Conservation (phyloP, 2,113 vertebrate species). For the Anser cygnoides region DNA sequence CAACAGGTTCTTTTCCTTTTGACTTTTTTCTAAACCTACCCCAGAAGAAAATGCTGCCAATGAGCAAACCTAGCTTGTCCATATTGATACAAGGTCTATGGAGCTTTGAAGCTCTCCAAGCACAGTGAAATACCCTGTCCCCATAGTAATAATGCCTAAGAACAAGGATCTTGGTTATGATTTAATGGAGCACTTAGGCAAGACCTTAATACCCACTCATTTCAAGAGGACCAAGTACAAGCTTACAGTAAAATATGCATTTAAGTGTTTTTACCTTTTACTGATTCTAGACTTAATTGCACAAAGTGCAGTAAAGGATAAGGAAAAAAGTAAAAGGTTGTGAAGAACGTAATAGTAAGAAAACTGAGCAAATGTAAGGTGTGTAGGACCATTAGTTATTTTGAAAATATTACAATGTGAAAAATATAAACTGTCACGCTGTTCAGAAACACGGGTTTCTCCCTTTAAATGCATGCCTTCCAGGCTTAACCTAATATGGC, state of each 20-base stretch:
- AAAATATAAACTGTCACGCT: neutral
- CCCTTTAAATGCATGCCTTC: slow-evolving; percentile 1
- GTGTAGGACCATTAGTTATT: neutral
- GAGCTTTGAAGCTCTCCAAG: neutral
- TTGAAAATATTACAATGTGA: neutral
- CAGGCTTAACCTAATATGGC: slow-evolving; percentile 21
- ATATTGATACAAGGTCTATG: rapidly evolving
- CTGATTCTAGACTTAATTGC: neutral
- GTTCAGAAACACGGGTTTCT: neutral
- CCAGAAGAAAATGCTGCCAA: neutral
- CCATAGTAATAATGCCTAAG: neutral
- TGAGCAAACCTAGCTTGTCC: neutral
- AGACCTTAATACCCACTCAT: neutral
- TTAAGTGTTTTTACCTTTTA: neutral
- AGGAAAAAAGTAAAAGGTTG: neutral
- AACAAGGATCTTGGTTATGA: neutral
- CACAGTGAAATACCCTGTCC: neutral
- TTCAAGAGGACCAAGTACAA: neutral
- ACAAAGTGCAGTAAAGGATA: neutral
- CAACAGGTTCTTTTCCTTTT: neutral
- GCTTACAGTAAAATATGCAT: neutral
- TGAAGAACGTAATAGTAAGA: neutral
- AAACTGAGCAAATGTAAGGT: neutral
- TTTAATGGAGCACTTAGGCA: neutral
- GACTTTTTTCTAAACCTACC: neutral